Conservation (phyloP, 2,113 vertebrate genomes). For the Montifringilla adamsi region DNA sequence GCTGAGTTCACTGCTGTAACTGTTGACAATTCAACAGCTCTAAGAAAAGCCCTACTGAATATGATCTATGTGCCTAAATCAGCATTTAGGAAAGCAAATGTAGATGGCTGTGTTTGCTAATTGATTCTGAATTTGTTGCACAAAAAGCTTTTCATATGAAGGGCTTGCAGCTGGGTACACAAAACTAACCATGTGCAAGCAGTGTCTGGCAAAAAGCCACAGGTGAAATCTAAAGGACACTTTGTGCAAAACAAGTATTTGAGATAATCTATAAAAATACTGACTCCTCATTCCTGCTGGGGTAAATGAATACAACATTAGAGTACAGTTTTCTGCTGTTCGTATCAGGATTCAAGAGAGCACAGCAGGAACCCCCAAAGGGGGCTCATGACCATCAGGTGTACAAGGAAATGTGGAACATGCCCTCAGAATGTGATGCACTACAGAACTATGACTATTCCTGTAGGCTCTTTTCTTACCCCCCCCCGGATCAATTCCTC, state of each 20-base stretch:
- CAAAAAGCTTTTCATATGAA: neutral
- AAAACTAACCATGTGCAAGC: neutral
- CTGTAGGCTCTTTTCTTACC: neutral
- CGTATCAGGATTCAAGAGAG: neutral
- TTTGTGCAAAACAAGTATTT: neutral
- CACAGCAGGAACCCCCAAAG: neutral
- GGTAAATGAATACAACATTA: neutral
- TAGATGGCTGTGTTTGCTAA: neutral
- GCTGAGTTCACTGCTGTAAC: neutral
- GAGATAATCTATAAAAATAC: neutral
- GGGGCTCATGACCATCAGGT: neutral
- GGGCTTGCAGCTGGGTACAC: constrained; percentile 33
- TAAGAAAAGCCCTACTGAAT: neutral
- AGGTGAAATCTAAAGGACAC: neutral
- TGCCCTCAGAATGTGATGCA: accelerated
- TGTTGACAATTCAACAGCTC: neutral
- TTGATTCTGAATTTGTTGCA: neutral
- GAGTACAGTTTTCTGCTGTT: neutral
- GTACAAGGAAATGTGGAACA: neutral
- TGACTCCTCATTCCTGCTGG: neutral
- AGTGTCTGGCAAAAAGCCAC: neutral
- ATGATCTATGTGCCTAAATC: neutral
- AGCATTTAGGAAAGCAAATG: neutral
- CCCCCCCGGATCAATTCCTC: neutral
- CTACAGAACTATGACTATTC: neutral